Base-by-base conservation (phyloP, 2,797 vertebrate genomes). In the Epinephelus awoara region DNA sequence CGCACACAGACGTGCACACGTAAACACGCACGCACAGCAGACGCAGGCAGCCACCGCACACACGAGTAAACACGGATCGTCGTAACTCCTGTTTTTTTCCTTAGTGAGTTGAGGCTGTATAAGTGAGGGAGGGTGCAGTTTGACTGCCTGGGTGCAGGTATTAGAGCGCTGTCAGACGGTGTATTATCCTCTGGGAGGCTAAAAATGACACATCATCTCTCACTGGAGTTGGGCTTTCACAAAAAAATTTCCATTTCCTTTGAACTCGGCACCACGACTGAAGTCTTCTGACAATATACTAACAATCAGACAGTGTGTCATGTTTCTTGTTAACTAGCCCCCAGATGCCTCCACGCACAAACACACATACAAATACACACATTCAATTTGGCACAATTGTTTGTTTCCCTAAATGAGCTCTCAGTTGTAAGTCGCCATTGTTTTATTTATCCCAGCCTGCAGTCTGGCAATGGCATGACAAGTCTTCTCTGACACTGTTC, bases 171-270 rank as follows among this genome's bases (percentile, higher is more conserved):
- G 85, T 85, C 87, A 85, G 80, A 52, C 5, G 18, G 21, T 8
- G 46, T 62, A 21, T 82, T 85, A 78, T 92, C 89, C 88, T 88
- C 69, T 46, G 85, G 86, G 91, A 91, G 82, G 64, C 54, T 87
- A 74, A 84, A 89, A 82, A 87, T 88, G 91, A 93, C 89, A 93
- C 82, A 79, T 82, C 79, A 74, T 86, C 72, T 92, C 91, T 88
- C 90, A 18, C 19, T 59, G 85, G 91, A 85, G 79, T 79, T 56
- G 52, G 67, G 88, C 74, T 84, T 87, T 85, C 75, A 85, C 85
- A 87, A 90, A 89, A 79, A 80, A 83, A 91, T 93, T 90, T 88
- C 82, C 86, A 90, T 94, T 29, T 71, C 55, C 90, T 93, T 94
- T 94, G 89, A 92, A 91, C 83, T 85, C 56, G 21, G 61, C 83